Conservation (phyloP, 2,113 vertebrate genomes). For the Antechinus flavipes region DNA sequence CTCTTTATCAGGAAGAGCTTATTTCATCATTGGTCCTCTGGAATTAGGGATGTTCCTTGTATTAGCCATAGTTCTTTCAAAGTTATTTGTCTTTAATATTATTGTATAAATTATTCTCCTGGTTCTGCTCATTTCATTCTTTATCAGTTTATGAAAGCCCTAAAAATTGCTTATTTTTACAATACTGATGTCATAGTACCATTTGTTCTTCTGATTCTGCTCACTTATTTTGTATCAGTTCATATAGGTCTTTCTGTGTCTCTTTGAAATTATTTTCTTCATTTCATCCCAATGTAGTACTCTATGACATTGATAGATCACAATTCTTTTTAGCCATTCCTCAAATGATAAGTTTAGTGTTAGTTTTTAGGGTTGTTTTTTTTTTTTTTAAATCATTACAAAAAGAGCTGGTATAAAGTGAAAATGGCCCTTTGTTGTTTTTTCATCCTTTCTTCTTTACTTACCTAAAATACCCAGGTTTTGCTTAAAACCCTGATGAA, state of each 20-base stretch:
- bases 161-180: too few species aligned
- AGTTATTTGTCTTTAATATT: neutral
- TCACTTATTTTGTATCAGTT: too few species aligned
- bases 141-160: too few species aligned
- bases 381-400: neutral
- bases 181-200: too few species aligned
- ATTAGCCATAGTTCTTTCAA: neutral
- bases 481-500: neutral
- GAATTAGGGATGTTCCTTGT: neutral
- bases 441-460: neutral
- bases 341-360: neutral
- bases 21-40: neutral
- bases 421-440: too few species aligned
- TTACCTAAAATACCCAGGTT: neutral
- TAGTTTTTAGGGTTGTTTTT: neutral
- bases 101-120: neutral
- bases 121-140: too few species aligned
- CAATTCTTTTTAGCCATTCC: neutral
- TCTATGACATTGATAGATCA: neutral
- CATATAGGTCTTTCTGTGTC: neutral
- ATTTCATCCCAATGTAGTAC: neutral
- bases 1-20: neutral
- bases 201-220: too few species aligned
- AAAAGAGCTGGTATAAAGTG: neutral
- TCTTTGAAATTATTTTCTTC: neutral